Evolutionary conservation across 1,140 invertebrate species (phyloP), one percentile per base, ranked within the genome.

Genomic region (Trypoxylus dichotomus): DNA sequence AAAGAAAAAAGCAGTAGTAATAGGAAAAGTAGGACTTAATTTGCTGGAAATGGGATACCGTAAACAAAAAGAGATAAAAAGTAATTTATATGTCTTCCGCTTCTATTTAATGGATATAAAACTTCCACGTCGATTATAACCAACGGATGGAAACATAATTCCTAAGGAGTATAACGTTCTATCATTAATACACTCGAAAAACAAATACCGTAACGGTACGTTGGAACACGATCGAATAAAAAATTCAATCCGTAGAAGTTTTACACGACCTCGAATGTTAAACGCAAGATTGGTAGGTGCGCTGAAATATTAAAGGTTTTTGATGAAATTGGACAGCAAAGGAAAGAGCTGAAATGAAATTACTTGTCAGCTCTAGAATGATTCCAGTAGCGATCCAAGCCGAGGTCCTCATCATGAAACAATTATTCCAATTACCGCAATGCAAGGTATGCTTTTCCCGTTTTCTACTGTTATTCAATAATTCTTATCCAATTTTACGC

Each of bases 241-340:
- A 58, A 21, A 58, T 19, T 58, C 15, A 58, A 19, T n/a, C 47
- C 47, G 2, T 58, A 10, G n/a, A 58, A 58, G 7, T 58, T 58
- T 5, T 21, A 58, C 5, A 58, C 47, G 47, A 58, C 75, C 76
- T 75, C 19, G 77, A 78, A 77, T 8, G 54, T 78, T 77, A 47
- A 76, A 78, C 68, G 73, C 76, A 78, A 79, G 76, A 78, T 63
- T 43, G 77, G 29, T 54, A 60, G 71, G 58, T 47, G 58, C 74
- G 41, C 77, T 82, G 75, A 81, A 82, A 82, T 82, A 82, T 82
- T 82, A 81, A 82, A 81, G 80, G 78, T 79, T 81, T 78, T 81
- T 81, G 79, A 80, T 82, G 78, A 82, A 82, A 82, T 81, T 81
- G 76, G 79, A 79, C 79, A 79, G 78, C 27, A 75, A 54, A 72